phyloP scores from a whole-genome alignment of 92 coral and sea anemone genomes.

The Palythoa heliodiscus region DNA sequence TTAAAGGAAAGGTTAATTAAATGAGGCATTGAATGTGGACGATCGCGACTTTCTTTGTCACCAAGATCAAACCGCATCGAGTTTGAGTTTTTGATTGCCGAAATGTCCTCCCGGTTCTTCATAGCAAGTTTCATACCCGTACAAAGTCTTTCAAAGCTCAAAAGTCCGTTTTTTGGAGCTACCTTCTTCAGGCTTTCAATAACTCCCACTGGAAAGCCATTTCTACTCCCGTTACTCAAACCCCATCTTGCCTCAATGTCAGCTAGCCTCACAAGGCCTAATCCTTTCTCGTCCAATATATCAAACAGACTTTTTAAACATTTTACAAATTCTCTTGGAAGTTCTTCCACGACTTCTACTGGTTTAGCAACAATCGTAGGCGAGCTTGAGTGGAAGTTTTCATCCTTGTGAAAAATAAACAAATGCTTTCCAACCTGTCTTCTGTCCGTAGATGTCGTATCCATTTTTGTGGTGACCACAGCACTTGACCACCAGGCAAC shows the following conservation, averaged over 20 bases:
- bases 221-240: constrained; percentile 54
- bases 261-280: constrained; percentile 75
- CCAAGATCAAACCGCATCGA: constrained; percentile 11
- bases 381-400: constrained; percentile 27
- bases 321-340: constrained; percentile 87
- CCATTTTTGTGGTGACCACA: constrained; percentile 3
- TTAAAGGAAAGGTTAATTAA: constrained; percentile 47
- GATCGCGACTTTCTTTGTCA: constrained; percentile 27
- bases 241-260: constrained; percentile 93
- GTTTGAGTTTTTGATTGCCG: not conserved
- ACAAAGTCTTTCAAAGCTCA: constrained; percentile 85
- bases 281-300: constrained; percentile 79
- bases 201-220: constrained; percentile 70
- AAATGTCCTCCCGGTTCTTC: constrained; percentile 49
- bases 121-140: constrained; percentile 80
- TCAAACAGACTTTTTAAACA: constrained; percentile 85
- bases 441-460: constrained; percentile 37
- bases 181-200: constrained; percentile 76
- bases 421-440: constrained; percentile 78
- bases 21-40: constrained; percentile 71
- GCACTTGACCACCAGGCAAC: constrained; percentile 29
- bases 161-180: constrained; percentile 82
- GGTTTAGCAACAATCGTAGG: constrained; percentile 37
- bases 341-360: constrained; percentile 62
- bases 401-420: constrained; percentile 66